A percentile compares a stretch with the other conserved stretches of the same genome.
phyloP scores from a whole-genome alignment of 2,888 invertebrate genomes.

The Physocephala rufipes region DNA sequence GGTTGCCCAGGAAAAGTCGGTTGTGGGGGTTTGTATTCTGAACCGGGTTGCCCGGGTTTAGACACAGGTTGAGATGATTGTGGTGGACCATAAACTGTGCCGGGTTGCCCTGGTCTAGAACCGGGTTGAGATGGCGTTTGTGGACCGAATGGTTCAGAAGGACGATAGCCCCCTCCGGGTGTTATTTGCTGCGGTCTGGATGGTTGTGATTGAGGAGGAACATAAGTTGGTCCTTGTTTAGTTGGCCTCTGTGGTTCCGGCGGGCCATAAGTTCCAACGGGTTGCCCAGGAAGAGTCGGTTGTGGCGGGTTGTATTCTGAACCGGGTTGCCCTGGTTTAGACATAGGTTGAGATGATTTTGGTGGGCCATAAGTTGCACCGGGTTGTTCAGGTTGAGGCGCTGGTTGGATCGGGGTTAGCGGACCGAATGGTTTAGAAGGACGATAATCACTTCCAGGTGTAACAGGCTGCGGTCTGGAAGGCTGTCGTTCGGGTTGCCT shows the following conservation, averaged over 20 bases:
- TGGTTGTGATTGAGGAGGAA: constrained; percentile 35
- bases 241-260: constrained; percentile 37
- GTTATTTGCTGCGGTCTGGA: constrained; percentile 29
- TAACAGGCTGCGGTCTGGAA: constrained; percentile 28
- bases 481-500: constrained; percentile 27
- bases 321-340: constrained; percentile 39
- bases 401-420: constrained; percentile 6
- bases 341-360: constrained; percentile 26
- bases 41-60: constrained; percentile 37
- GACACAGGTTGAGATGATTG: constrained; percentile 32
- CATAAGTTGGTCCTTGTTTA: constrained; percentile 6
- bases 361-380: constrained; percentile 10
- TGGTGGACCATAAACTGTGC: constrained; percentile 6
- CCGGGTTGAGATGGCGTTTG: constrained; percentile 16
- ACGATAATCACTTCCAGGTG: constrained; percentile 20
- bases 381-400: constrained; percentile 19
- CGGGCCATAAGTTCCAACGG: constrained; percentile 15
- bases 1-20: constrained; percentile 36
- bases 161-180: constrained; percentile 24
- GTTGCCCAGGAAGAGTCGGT: constrained; percentile 38
- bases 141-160: constrained; percentile 16
- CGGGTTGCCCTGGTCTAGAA: constrained; percentile 13
- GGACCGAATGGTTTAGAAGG: constrained; percentile 22
- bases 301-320: constrained; percentile 13
- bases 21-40: constrained; percentile 18